Base-by-base conservation (phyloP, 2,113 vertebrate species). In the Anarrhichthys ocellatus region DNA sequence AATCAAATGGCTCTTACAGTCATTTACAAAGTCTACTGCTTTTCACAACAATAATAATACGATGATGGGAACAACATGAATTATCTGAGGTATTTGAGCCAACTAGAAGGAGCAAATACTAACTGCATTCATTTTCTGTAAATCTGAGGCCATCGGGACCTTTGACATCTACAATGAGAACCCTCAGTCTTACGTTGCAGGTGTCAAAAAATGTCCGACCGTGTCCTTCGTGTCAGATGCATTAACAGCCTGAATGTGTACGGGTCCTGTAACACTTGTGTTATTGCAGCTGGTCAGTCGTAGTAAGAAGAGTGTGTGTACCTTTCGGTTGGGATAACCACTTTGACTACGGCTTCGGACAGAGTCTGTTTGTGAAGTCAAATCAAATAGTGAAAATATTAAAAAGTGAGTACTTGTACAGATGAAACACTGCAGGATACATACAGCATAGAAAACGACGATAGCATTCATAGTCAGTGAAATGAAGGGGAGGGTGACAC, bases 311-410 rank as follows among this genome's bases (percentile, higher is more conserved):
- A 94, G 94, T 94, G 94, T 95, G 92, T 94, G 93, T 96, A 96
- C 96, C 96, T 96, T 95, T 96, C 95, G 80, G 95, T 94, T 84
- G 96, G 96, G 95, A 96, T 95, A 94, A 96, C 95, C 95, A 96
- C 96, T 96, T 95, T 96, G 94, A 96, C 96, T 94, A 95, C 91
- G 90, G 96, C 96, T 93, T 96, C 95, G 92, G 95, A 95, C 95
- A 96, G 95, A 96, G 92, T 96, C 96, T 96, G 95, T 95, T 95
- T 92, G 92, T 95, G 93, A 95, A 94, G 94, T 95, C 94, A 95
- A 94, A 95, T 75, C 94, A 95, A 94, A 95, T 93, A 92, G 94
- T 95, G 86, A 94, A 92, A 91, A 92, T 94, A 95, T 94, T 94
- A 94, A 84, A 95, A 83, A 82, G 92, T 94, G 91, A 95, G 91